A percentile compares a stretch with the other conserved stretches of the same genome.
Evolutionary conservation across 2,113 vertebrate genomes (phyloP).

Genomic region (Cynoglossus semilaevis): DNA sequence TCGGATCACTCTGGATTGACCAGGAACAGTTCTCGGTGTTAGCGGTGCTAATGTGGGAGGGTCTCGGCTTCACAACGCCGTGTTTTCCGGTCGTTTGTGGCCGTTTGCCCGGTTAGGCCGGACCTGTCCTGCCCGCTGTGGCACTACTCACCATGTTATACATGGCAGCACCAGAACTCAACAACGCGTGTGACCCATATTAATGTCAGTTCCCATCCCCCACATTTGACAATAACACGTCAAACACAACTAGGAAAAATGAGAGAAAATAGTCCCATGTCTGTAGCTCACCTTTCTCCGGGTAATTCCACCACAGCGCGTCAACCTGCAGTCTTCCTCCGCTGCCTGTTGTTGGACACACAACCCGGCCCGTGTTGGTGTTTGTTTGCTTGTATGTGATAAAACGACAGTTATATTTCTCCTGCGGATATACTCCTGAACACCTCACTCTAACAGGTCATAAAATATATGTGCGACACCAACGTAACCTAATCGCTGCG

Average conservation of each 20-base stretch:
- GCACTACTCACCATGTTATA: slow-evolving; percentile 4
- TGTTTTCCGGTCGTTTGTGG: slow-evolving; percentile 29
- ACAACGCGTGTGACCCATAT: slow-evolving; percentile 20
- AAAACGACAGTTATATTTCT: slow-evolving; percentile 13
- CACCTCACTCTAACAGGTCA: slow-evolving; percentile 63
- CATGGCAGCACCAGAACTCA: slow-evolving; percentile 13
- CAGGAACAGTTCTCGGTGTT: slow-evolving; percentile 8
- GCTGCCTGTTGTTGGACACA: slow-evolving; percentile 39
- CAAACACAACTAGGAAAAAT: slow-evolving; percentile 17
- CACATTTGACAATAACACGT: slow-evolving; percentile 43
- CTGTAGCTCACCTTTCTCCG: slow-evolving; percentile 61
- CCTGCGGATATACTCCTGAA: slow-evolving; percentile 38
- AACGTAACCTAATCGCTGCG: slow-evolving; percentile 61
- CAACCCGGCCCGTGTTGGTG: slow-evolving; percentile 39
- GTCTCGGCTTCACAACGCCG: slow-evolving; percentile 6
- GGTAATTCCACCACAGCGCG: slow-evolving; percentile 50
- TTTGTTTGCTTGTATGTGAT: background rate
- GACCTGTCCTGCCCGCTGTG: slow-evolving; percentile 38
- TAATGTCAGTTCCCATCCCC: slow-evolving; percentile 16
- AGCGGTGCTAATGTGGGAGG: slow-evolving; percentile 32
- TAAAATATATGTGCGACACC: slow-evolving; percentile 53
- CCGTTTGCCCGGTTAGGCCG: slow-evolving; percentile 59
- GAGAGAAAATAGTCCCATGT: slow-evolving; percentile 13
- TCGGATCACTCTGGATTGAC: background rate
- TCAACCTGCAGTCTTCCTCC: slow-evolving; percentile 55